Evolutionary conservation across 2,113 vertebrate species (phyloP).

Genomic region (Hippocampus mohnikei): DNA sequence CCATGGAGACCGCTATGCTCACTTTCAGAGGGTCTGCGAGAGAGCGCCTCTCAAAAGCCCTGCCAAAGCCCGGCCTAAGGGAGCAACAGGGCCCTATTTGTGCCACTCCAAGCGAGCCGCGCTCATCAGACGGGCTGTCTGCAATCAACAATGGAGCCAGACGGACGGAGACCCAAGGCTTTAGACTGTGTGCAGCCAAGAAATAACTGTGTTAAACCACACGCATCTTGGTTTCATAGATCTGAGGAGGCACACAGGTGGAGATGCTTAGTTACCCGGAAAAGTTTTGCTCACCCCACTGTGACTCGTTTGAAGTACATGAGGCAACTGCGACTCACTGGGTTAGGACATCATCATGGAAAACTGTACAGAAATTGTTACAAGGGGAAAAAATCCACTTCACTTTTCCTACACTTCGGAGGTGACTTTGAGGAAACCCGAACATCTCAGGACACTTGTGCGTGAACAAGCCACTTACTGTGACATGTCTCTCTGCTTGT

Average conservation of each 20-base stretch:
- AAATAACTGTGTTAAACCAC: conserved; percentile 47
- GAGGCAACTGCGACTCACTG: not conserved
- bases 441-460: not conserved
- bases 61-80: conserved; percentile 57
- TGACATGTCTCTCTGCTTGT: not conserved
- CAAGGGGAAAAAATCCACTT: not conserved
- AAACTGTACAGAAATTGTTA: not conserved
- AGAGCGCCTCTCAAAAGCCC: conserved; percentile 50
- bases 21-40: conserved; percentile 47
- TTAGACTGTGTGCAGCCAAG: conserved; percentile 30
- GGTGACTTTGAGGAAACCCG: not conserved
- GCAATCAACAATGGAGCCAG: conserved; percentile 61
- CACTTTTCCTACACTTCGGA: not conserved
- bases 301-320: not conserved
- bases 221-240: conserved; percentile 21
- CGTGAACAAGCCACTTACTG: not conserved
- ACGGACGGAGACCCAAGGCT: conserved; percentile 51
- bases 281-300: conserved; percentile 3
- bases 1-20: conserved; percentile 45
- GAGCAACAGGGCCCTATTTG: conserved; percentile 52
- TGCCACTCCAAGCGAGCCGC: conserved; percentile 39
- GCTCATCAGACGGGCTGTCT: conserved; percentile 60
- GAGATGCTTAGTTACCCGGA: conserved; percentile 12
- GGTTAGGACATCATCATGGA: not conserved
- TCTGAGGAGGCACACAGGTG: conserved; percentile 16